Conservation (phyloP, 2,113 vertebrate species). For the Anseranas semipalmata region DNA sequence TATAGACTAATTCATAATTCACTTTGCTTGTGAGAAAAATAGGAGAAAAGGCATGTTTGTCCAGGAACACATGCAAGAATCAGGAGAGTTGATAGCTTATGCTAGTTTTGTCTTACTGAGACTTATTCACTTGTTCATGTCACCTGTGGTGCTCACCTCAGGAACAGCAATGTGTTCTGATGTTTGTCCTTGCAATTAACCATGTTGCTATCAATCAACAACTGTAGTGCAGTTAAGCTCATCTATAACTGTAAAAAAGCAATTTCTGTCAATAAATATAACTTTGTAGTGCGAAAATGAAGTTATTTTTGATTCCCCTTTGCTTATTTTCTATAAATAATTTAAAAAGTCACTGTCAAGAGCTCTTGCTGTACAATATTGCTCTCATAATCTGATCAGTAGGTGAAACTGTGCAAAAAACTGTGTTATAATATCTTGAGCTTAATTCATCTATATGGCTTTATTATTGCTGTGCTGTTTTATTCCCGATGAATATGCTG, state of each 20-base stretch:
- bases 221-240: not conserved
- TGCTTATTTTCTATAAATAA: not conserved
- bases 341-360: not conserved
- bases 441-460: not conserved
- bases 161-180: constrained; percentile 35
- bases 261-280: not conserved
- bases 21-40: not conserved
- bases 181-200: constrained; percentile 48
- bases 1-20: not conserved
- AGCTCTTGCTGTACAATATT: not conserved
- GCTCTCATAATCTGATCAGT: not conserved
- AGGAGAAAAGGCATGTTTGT: not conserved
- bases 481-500: not conserved
- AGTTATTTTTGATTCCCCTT: not conserved
- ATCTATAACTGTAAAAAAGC: not conserved
- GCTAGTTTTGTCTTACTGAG: not conserved
- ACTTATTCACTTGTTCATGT: not conserved
- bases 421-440: not conserved
- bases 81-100: not conserved
- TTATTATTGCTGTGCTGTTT: constrained; percentile 5
- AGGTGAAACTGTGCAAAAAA: not conserved
- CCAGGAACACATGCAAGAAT: not conserved
- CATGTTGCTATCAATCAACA: not conserved
- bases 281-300: not conserved
- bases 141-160: constrained; percentile 10